Conservation (phyloP, 2,797 vertebrate genomes). For the Melanogrammus aeglefinus region DNA sequence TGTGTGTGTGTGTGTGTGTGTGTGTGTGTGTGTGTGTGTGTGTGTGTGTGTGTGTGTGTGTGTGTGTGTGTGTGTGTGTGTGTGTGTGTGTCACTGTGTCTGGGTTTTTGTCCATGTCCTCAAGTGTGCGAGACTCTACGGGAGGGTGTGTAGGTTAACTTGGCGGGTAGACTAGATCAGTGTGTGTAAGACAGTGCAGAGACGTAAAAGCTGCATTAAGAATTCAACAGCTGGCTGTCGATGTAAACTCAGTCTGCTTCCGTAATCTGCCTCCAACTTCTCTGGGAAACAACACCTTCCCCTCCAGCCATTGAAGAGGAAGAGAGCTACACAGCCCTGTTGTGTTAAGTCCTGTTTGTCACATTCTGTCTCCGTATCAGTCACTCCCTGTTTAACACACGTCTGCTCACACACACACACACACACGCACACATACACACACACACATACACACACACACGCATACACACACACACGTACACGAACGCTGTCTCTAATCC, state of each 20-base stretch:
- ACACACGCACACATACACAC: background rate
- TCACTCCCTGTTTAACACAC: no score
- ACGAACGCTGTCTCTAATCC: background rate
- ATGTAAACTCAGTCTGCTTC: background rate
- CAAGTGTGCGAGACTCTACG: background rate
- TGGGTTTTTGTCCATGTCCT: no score
- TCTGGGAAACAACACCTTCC: background rate
- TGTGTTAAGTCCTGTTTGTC: slow-evolving; percentile 6
- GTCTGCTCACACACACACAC: background rate
- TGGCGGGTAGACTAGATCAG: background rate
- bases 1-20: no score
- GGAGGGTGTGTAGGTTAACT: background rate
- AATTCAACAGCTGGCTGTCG: slow-evolving; percentile 17
- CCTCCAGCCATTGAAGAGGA: background rate
- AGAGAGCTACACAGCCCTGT: background rate
- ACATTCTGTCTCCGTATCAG: background rate
- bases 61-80: no score
- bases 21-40: no score
- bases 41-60: no score
- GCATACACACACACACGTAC: background rate
- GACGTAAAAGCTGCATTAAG: slow-evolving; percentile 12
- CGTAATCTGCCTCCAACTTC: slow-evolving; percentile 8
- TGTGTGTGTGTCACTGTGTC: no score
- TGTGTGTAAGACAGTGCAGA: background rate
- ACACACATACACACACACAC: background rate